Percentiles rank a stretch among this genome's conserved stretches.
Conservation (phyloP, 2,113 vertebrate species). For the Cyanistes caeruleus region DNA sequence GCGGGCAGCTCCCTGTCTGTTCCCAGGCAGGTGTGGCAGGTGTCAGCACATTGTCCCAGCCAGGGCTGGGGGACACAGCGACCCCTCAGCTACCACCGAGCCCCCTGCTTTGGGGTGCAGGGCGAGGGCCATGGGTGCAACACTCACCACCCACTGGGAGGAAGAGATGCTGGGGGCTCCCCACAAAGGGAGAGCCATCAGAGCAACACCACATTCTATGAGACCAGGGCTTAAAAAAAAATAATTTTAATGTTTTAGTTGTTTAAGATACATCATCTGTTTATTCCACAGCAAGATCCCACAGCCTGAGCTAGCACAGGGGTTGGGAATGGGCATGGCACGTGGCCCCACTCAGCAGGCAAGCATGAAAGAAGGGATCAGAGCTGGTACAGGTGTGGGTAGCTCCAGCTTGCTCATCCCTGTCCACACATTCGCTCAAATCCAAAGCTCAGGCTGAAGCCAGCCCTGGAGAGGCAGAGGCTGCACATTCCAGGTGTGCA, state of each 20-base stretch:
- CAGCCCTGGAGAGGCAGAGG: background rate
- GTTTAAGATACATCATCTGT: background rate
- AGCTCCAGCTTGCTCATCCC: background rate
- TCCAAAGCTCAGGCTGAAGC: background rate
- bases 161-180: background rate
- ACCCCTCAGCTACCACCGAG: background rate
- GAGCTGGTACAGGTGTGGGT: accelerated
- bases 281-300: background rate
- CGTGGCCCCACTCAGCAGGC: background rate
- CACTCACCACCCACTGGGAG: accelerated
- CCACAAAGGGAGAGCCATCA: background rate
- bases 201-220: background rate
- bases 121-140: background rate
- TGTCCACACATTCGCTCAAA: background rate
- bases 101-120: background rate
- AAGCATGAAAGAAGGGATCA: background rate
- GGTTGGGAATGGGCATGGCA: background rate
- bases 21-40: background rate
- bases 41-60: accelerated
- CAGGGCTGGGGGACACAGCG: background rate
- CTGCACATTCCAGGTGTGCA: accelerated
- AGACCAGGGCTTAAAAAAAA: constrained; percentile 29
- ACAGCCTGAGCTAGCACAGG: background rate
- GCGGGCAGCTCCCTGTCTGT: accelerated
- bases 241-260: constrained; percentile 31